Percentiles rank a stretch among this genome's conserved stretches.
These are phyloP conservation scores for Troglohyphantes excavatus DNA, from an alignment of 2,888 invertebrate genomes.

Conservation along the genomic window DNA sequence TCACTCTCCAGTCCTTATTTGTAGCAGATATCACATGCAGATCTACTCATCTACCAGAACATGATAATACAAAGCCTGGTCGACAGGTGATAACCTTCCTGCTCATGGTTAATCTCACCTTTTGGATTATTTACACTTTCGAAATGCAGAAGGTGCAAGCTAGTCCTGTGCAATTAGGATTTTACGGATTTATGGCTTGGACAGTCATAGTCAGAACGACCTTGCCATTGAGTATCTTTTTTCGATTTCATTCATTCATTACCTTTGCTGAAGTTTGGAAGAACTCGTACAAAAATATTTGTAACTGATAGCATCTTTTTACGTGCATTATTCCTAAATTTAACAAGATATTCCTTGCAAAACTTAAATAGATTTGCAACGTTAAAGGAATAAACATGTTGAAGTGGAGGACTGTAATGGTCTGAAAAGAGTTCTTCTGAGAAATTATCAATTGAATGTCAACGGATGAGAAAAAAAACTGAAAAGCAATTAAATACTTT, in stretches of 20 bases:
- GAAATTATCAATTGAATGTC: background rate
- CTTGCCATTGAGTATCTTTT: slow-evolving; percentile 96
- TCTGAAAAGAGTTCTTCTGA: background rate
- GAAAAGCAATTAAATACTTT: background rate
- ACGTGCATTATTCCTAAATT: no score
- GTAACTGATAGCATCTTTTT: slow-evolving; percentile 42
- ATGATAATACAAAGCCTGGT: slow-evolving; percentile 94
- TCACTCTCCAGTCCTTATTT: slow-evolving; percentile 94
- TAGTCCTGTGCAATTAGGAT: slow-evolving; percentile 91
- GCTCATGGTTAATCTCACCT: slow-evolving; percentile 96
- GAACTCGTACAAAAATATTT: slow-evolving; percentile 84
- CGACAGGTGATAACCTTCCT: slow-evolving; percentile 97
- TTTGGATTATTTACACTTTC: slow-evolving; percentile 98
- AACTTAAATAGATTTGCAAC: background rate
- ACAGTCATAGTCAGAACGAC: slow-evolving; percentile 95
- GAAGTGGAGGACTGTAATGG: background rate
- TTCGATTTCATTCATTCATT: slow-evolving; percentile 96
- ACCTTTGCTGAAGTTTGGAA: slow-evolving; percentile 98
- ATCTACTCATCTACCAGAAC: slow-evolving; percentile 79
- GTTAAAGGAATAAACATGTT: background rate
- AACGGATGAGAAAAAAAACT: background rate
- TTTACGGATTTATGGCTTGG: slow-evolving; percentile 96
- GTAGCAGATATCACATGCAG: slow-evolving; percentile 93
- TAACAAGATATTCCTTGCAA: background rate
- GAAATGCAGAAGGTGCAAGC: slow-evolving; percentile 96